Percentiles rank a stretch among this genome's conserved stretches.
Evolutionary conservation across 2,797 vertebrate species (phyloP).

Genomic region (Glossophaga mutica): DNA sequence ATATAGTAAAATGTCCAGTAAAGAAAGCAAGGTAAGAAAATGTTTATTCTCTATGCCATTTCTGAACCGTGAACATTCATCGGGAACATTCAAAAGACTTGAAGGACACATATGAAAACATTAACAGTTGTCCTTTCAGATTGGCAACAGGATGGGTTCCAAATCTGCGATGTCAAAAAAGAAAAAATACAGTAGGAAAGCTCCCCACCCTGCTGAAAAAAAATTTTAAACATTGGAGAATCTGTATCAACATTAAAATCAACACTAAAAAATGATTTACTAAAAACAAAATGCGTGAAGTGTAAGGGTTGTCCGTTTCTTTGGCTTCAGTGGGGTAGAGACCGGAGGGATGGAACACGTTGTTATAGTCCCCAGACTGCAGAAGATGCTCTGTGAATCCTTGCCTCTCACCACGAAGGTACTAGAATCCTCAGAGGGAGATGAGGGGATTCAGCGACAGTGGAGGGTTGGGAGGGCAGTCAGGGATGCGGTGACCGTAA

Average conservation of each 20-base stretch:
- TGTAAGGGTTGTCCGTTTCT: not conserved
- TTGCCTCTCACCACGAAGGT: not conserved
- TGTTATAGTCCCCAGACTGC: not conserved
- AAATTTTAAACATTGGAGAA: not conserved
- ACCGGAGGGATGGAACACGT: not conserved
- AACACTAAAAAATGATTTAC: not conserved
- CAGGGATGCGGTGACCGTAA: not conserved
- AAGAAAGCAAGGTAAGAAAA: not conserved
- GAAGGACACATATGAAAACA: not conserved
- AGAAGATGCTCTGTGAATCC: not conserved
- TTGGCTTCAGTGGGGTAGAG: not conserved
- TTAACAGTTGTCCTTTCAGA: constrained; percentile 6
- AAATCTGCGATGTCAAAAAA: not conserved
- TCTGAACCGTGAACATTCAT: not conserved
- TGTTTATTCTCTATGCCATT: not conserved
- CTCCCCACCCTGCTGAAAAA: too few species aligned
- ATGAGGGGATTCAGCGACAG: not conserved
- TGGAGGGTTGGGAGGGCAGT: not conserved
- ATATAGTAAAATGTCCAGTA: not conserved
- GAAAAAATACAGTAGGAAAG: not conserved
- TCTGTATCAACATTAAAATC: not conserved
- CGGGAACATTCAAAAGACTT: not conserved
- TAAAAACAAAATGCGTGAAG: not conserved
- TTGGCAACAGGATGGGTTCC: not conserved
- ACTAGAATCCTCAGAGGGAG: not conserved